These are phyloP conservation scores for Eumerus sabulonum DNA, from an alignment of 2,888 invertebrate genomes.

Conservation along the genomic window DNA sequence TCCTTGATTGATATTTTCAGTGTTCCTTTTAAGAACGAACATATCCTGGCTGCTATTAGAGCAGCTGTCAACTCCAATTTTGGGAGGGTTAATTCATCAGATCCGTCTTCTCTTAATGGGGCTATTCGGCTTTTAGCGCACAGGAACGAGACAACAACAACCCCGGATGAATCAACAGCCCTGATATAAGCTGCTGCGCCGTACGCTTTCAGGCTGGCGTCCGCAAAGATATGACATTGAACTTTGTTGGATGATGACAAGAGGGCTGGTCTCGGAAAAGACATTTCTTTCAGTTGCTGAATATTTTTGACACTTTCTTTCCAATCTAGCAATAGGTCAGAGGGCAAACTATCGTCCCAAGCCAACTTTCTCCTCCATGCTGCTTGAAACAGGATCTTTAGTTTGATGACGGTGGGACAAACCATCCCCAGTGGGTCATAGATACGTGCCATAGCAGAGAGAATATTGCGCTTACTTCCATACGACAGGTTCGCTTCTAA, in stretches of 20 bases:
- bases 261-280: slow-evolving; percentile 5
- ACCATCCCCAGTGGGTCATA: slow-evolving; percentile 9
- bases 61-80: slow-evolving; percentile 17
- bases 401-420: slow-evolving; percentile 11
- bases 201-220: no score
- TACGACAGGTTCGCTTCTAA: not conserved
- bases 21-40: slow-evolving; percentile 1
- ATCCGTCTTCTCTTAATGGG: slow-evolving; percentile 4
- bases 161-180: not conserved
- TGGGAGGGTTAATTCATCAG: slow-evolving; percentile 3
- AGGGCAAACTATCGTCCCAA: slow-evolving; percentile 13
- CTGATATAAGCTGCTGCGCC: slow-evolving; percentile 7
- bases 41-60: slow-evolving; percentile 15
- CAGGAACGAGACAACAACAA: not conserved
- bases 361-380: not conserved
- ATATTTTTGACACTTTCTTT: not conserved
- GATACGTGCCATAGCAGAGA: slow-evolving; percentile 1
- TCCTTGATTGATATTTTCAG: not conserved
- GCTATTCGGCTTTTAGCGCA: slow-evolving; percentile 21
- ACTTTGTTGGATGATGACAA: not conserved
- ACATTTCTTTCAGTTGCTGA: slow-evolving; percentile 10
- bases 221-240: slow-evolving; percentile 5
- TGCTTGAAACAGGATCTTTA: slow-evolving; percentile 17
- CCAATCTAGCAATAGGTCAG: not conserved
- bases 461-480: slow-evolving; percentile 4